Base-by-base conservation (phyloP, 2,888 invertebrate genomes). In the Caenorhabditis doughertyi region DNA sequence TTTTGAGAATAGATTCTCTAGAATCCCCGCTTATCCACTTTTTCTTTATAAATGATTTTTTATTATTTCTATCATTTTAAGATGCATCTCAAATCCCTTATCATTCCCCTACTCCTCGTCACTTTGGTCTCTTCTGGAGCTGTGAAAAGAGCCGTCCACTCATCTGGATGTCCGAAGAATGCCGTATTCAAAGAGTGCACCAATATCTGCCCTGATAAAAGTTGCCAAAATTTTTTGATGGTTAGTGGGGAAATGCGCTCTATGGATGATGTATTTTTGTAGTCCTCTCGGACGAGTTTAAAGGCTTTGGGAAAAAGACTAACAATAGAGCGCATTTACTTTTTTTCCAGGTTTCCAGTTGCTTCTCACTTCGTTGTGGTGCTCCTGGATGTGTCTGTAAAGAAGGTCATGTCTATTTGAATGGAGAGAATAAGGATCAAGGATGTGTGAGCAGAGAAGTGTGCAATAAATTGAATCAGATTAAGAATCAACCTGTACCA, bases 331-430 rank as follows among this genome's bases (percentile, higher is more conserved):
- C 5, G 32, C 5, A 7, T 32, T 32, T 32, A 32, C 32, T 32
- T 32, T 32, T 32, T 32, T 58, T 70, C 23, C 56, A 86, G 86
- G 73, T 83, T 4, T 83, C 83, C 9, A 58, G 79, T 2, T 88
- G 88, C 58, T 88, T 88, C 77, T 88, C 88, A 16, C 84, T 88
- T 2, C 84, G 88, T 18, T 88, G 88, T 70, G 86, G 85, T 13
- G 70, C 70, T 8, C 85, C 88, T 1, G 84, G 68, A 0, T 88
- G 88, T 58, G 42, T 65, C 13, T 88, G 88, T 67, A 83, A 87
- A 29, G 86, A 85, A 29, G 88, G 86, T 3, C 64, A 73, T 47
- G 85, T 88, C 5, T 77, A 73, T n/a, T 47, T 83, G 42, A 70
- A 56, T 42, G 53, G 60, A 23, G 55, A 64, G 9, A 67, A 85